phyloP scores from a whole-genome alignment of 2,113 vertebrate species.

The Dromas ardeola region DNA sequence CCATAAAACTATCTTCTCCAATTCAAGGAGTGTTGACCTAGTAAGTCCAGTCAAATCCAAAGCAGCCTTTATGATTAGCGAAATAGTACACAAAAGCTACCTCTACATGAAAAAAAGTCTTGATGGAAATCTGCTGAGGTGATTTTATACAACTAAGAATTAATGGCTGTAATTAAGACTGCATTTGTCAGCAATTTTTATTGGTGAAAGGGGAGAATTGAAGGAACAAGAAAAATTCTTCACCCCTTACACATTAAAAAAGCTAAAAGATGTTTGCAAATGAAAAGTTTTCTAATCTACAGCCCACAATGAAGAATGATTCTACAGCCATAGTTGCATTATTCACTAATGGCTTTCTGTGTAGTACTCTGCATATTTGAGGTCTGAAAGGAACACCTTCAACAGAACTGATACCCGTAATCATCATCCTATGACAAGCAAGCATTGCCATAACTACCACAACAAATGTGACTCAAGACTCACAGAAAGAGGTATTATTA shows the following conservation, averaged over 20 bases:
- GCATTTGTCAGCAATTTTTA: not conserved
- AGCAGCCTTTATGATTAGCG: not conserved
- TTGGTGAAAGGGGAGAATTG: not conserved
- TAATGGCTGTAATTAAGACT: not conserved
- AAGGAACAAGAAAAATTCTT: not conserved
- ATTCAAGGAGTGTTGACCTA: not conserved
- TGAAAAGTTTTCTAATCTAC: not conserved
- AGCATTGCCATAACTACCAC: accelerated
- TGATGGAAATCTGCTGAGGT: not conserved
- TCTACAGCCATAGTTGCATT: not conserved
- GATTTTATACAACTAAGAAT: not conserved
- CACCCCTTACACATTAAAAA: not conserved
- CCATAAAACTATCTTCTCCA: slow-evolving; percentile 32
- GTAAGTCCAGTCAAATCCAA: not conserved
- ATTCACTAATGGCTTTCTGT: not conserved
- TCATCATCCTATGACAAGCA: not conserved
- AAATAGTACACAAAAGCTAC: not conserved
- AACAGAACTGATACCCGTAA: not conserved
- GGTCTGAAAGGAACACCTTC: not conserved
- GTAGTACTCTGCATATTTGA: not conserved
- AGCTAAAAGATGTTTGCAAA: not conserved
- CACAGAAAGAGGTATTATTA: not conserved
- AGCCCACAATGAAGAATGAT: not conserved
- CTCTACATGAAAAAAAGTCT: not conserved
- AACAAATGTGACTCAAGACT: not conserved